A percentile compares a stretch with the other conserved stretches of the same genome.
These are phyloP conservation scores for Cephus spinipes DNA, from an alignment of 2,888 invertebrate species.

Conservation along the genomic window DNA sequence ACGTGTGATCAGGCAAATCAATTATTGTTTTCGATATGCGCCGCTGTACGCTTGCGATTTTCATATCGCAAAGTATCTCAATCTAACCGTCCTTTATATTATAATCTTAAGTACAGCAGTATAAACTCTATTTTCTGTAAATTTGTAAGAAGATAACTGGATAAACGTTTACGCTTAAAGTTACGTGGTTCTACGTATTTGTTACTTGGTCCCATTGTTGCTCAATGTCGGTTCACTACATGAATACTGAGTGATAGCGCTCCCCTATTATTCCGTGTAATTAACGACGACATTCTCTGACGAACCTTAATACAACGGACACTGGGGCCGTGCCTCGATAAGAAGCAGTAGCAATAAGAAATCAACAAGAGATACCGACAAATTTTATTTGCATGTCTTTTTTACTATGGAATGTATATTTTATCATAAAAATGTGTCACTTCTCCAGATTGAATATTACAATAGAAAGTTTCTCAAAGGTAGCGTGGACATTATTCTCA, in stretches of 20 bases:
- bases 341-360: neutral
- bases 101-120: neutral
- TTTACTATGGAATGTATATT: neutral
- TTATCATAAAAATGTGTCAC: neutral
- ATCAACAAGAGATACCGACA: neutral
- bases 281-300: neutral
- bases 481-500: neutral
- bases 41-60: neutral
- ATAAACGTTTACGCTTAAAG: neutral
- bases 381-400: neutral
- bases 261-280: neutral
- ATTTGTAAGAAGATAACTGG: neutral
- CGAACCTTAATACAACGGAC: neutral
- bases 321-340: neutral
- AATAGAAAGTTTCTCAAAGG: neutral
- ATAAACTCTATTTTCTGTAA: neutral
- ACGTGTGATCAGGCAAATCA: neutral
- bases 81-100: neutral
- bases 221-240: neutral
- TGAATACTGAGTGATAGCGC: neutral
- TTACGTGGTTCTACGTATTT: neutral
- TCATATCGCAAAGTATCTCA: neutral
- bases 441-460: neutral
- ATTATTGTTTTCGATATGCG: conserved; percentile 6
- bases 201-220: neutral